phyloP scores from a whole-genome alignment of 2,888 invertebrate genomes.

The Callyntrura guangdongensis region DNA sequence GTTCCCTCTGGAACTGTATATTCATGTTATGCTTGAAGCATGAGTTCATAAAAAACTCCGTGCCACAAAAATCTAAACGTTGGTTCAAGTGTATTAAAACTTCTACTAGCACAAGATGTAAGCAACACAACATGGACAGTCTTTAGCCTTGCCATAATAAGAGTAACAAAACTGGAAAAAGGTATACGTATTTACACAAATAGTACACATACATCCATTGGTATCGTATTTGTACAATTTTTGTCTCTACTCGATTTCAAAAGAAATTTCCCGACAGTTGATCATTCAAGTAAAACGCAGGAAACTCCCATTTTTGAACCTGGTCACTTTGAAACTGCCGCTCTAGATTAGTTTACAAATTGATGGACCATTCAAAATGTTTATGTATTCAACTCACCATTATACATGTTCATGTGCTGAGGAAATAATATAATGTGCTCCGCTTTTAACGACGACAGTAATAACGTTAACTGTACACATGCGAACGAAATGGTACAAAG shows the following conservation, averaged over 20 bases:
- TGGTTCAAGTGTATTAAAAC: conserved; percentile 59
- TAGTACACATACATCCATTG: background rate
- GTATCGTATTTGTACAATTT: background rate
- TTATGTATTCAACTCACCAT: conserved; percentile 26
- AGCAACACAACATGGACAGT: background rate
- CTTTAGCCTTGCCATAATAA: too few species aligned
- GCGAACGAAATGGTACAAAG: conserved; percentile 41
- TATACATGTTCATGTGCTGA: background rate
- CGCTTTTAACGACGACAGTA: conserved; percentile 33
- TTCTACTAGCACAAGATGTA: background rate
- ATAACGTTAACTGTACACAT: conserved; percentile 42
- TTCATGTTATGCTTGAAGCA: conserved; percentile 62
- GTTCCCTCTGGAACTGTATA: conserved; percentile 65
- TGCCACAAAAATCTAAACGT: conserved; percentile 44
- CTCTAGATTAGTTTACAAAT: conserved; percentile 63
- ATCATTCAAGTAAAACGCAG: background rate
- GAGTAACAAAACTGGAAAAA: too few species aligned
- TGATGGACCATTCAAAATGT: conserved; percentile 66
- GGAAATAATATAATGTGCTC: background rate
- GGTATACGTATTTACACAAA: too few species aligned
- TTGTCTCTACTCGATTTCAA: too few species aligned
- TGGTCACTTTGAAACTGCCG: conserved; percentile 32
- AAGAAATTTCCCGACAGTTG: too few species aligned
- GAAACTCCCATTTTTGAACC: conserved; percentile 20
- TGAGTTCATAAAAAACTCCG: conserved; percentile 65